Evolutionary conservation across 2,888 invertebrate species (phyloP).

Genomic region (Colostygia pectinataria): DNA sequence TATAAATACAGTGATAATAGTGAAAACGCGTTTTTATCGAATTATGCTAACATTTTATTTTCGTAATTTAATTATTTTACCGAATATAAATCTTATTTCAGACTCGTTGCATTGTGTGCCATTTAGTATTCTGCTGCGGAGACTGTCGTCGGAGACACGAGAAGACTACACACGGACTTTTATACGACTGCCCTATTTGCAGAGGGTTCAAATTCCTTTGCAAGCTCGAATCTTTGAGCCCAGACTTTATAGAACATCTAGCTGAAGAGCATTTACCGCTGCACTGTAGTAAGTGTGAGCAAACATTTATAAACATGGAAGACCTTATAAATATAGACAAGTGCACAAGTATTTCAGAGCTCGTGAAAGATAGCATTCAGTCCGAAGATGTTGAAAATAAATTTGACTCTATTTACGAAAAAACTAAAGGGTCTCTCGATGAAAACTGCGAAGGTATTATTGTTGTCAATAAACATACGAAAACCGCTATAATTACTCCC

Average conservation of each 20-base stretch:
- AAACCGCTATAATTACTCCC: conserved; percentile 72
- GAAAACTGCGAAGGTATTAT: conserved; percentile 62
- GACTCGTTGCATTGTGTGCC: conserved; percentile 72
- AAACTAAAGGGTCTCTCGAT: conserved; percentile 45
- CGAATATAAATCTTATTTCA: conserved; percentile 38
- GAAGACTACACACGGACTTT: conserved; percentile 54
- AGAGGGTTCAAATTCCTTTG: conserved; percentile 63
- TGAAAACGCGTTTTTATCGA: too few species aligned
- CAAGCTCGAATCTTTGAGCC: conserved; percentile 52
- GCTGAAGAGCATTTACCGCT: conserved; percentile 63
- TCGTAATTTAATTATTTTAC: background rate
- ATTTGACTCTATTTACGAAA: conserved; percentile 68
- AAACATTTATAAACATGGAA: conserved; percentile 64
- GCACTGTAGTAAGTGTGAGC: conserved; percentile 66
- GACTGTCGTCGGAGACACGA: conserved; percentile 75
- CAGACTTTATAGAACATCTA: conserved; percentile 62
- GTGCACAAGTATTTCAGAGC: conserved; percentile 68
- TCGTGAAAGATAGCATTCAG: conserved; percentile 47
- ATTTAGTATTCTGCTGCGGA: conserved; percentile 68
- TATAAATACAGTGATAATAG: too few species aligned
- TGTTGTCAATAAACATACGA: conserved; percentile 57
- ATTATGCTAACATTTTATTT: background rate
- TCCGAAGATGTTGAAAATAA: conserved; percentile 54
- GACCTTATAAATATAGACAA: conserved; percentile 61
- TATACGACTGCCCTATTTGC: conserved; percentile 72